phyloP scores from a whole-genome alignment of 2,797 vertebrate species.

The Muscicapa striata region DNA sequence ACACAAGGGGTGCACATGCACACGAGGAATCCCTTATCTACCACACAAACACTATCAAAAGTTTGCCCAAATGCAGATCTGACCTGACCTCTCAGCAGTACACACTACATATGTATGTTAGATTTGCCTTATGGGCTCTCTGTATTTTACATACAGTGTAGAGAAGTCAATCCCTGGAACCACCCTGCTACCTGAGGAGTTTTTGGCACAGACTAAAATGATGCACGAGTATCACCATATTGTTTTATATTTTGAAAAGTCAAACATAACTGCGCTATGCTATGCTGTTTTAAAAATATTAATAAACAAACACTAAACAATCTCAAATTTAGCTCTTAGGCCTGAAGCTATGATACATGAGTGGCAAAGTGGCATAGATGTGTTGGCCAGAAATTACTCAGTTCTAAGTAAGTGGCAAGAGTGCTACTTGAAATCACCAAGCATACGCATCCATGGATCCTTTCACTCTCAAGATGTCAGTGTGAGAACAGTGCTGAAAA shows the following conservation, averaged over 20 bases:
- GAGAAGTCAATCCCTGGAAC: background rate
- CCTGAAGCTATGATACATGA: slow-evolving; percentile 9
- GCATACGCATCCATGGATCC: background rate
- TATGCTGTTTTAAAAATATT: slow-evolving; percentile 42
- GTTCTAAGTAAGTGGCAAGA: slow-evolving; percentile 29
- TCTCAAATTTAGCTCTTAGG: slow-evolving; percentile 39
- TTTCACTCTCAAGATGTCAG: slow-evolving; percentile 25
- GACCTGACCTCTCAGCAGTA: background rate
- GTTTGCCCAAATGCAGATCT: background rate
- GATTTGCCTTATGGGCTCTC: background rate
- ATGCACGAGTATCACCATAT: background rate
- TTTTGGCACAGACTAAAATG: background rate
- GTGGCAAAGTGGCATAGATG: slow-evolving; percentile 15
- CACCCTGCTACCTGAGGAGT: background rate
- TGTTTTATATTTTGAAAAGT: slow-evolving; percentile 8
- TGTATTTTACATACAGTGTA: background rate
- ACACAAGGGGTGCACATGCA: fast-evolving
- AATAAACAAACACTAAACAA: slow-evolving; percentile 54
- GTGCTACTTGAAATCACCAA: slow-evolving; percentile 17
- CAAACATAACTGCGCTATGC: background rate
- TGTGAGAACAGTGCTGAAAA: slow-evolving; percentile 56
- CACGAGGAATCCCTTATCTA: background rate
- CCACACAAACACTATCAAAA: background rate
- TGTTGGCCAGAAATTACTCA: slow-evolving; percentile 35
- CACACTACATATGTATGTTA: fast-evolving